Conservation (phyloP, 2,113 vertebrate genomes). For the Istiophorus platypterus region DNA sequence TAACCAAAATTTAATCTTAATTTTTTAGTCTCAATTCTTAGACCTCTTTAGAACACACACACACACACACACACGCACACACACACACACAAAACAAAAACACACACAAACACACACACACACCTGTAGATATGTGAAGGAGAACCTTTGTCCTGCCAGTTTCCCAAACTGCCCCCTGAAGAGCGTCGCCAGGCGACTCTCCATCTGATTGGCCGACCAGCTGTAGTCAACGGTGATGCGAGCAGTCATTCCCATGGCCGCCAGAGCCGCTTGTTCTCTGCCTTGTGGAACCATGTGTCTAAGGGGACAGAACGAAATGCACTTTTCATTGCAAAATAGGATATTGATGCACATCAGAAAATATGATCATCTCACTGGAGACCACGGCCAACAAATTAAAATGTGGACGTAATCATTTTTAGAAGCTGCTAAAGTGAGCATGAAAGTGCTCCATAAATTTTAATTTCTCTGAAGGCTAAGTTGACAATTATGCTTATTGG, state of each 20-base stretch:
- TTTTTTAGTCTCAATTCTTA: too few species aligned
- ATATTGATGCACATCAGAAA: background rate
- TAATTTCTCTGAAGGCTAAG: too few species aligned
- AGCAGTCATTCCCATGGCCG: constrained; percentile 31
- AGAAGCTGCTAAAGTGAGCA: too few species aligned
- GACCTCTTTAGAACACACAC: too few species aligned
- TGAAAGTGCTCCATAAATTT: too few species aligned
- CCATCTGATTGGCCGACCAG: constrained; percentile 71
- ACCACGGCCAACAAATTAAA: too few species aligned
- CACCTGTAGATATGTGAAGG: constrained; percentile 77
- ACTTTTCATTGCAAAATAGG: background rate
- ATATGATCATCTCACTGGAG: background rate
- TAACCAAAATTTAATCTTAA: too few species aligned
- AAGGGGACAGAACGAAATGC: background rate
- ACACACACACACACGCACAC: background rate
- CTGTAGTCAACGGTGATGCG: constrained; percentile 69
- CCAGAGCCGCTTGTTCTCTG: constrained; percentile 27
- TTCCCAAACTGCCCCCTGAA: constrained; percentile 53
- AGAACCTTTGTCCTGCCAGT: constrained; percentile 33
- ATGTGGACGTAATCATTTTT: too few species aligned
- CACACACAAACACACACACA: constrained; percentile 25
- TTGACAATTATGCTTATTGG: too few species aligned
- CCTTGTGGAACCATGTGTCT: constrained; percentile 25
- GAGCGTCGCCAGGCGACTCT: constrained; percentile 54
- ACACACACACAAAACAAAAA: constrained; percentile 43